Conservation (phyloP, 2,113 vertebrate genomes). For the Heterochromis multidens region DNA sequence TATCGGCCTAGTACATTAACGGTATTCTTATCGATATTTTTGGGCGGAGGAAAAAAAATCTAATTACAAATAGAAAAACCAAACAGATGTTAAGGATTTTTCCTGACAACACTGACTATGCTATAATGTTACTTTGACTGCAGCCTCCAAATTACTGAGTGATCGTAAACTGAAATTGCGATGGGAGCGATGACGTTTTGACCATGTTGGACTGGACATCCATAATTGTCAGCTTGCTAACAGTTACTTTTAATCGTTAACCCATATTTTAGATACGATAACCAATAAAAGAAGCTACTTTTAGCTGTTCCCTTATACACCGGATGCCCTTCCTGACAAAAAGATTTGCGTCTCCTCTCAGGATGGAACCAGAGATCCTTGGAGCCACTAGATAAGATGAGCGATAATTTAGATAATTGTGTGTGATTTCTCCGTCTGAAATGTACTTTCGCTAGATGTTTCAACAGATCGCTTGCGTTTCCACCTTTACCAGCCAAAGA, state of each 20-base stretch:
- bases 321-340: too few species aligned
- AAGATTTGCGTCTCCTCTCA: too few species aligned
- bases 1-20: background rate
- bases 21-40: too few species aligned
- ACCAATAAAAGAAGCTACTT: background rate
- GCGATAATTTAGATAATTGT: too few species aligned
- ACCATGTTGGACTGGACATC: background rate
- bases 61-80: background rate
- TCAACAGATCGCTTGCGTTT: too few species aligned
- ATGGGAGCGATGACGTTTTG: background rate
- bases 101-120: background rate
- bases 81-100: background rate
- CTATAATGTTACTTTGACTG: background rate
- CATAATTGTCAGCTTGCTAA: background rate
- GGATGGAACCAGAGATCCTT: too few species aligned
- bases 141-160: background rate
- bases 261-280: background rate
- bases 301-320: background rate
- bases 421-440: too few species aligned
- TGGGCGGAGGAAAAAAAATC: too few species aligned
- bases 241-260: background rate
- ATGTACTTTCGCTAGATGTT: too few species aligned
- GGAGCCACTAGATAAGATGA: too few species aligned
- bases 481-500: too few species aligned
- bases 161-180: background rate